Percentiles rank a stretch among this genome's conserved stretches.
Conservation (phyloP, 2,797 vertebrate genomes). For the Chiroxiphia lanceolata region DNA sequence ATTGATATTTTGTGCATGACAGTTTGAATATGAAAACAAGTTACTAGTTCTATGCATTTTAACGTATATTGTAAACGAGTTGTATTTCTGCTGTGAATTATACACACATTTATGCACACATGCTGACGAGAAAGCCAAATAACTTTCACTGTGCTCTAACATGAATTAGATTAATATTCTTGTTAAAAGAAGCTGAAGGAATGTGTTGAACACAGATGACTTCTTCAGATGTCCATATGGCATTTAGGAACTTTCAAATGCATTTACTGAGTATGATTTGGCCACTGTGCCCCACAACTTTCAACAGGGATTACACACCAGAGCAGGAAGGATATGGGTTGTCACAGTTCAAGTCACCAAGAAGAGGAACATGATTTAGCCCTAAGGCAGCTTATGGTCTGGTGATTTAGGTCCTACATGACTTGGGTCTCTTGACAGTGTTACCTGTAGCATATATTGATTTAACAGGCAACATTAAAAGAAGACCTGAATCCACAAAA, state of each 20-base stretch:
- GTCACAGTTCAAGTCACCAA: not conserved
- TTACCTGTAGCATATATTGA: not conserved
- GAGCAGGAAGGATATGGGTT: not conserved
- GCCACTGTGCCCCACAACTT: not conserved
- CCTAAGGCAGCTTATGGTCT: not conserved
- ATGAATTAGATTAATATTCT: not conserved
- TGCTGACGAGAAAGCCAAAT: not conserved
- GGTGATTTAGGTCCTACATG: not conserved
- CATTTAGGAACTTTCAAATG: not conserved
- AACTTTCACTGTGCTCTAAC: not conserved
- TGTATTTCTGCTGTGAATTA: not conserved
- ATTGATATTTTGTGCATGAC: fast-evolving
- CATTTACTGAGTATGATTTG: not conserved
- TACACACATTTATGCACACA: not conserved
- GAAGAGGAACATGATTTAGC: not conserved
- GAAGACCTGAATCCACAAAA: not conserved
- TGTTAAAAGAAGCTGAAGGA: not conserved
- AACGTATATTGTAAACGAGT: not conserved
- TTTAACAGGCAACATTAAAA: not conserved
- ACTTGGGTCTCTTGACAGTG: not conserved
- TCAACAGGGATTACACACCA: not conserved
- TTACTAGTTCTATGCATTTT: not conserved
- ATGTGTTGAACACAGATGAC: not conserved
- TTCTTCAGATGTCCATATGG: not conserved
- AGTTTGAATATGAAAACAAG: not conserved